These are phyloP conservation scores for Heteromyza rotundicornis DNA, from an alignment of 2,888 invertebrate species.

Conservation along the genomic window DNA sequence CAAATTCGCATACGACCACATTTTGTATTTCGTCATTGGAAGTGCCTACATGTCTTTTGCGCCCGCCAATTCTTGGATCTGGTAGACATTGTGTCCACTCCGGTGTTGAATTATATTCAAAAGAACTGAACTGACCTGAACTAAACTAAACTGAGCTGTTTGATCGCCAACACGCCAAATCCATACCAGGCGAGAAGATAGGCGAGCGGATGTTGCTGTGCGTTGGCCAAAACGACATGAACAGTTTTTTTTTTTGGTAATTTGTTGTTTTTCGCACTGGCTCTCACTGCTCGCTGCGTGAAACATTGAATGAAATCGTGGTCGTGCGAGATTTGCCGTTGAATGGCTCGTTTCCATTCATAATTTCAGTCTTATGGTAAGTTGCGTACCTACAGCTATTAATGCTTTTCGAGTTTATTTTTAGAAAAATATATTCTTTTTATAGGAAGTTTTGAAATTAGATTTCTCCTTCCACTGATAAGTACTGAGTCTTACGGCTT, in stretches of 20 bases:
- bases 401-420: too few species aligned
- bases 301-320: not conserved
- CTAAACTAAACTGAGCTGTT: too few species aligned
- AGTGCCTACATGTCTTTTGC: constrained; percentile 1
- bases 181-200: not conserved
- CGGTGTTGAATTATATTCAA: not conserved
- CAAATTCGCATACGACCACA: constrained; percentile 7
- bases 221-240: not conserved
- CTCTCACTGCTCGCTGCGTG: not conserved
- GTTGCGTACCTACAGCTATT: too few species aligned
- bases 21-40: not conserved
- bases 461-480: not conserved
- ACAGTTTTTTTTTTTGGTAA: constrained; percentile 2
- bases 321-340: not conserved
- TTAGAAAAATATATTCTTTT: too few species aligned
- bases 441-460: too few species aligned
- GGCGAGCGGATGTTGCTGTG: not conserved
- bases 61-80: constrained; percentile 14
- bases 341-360: not conserved
- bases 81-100: constrained; percentile 14
- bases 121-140: too few species aligned
- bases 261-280: too few species aligned
- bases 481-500: not conserved
- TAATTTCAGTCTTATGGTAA: not conserved
- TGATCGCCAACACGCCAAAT: not conserved